These are phyloP conservation scores for Danio aesculapii DNA, from an alignment of 2,797 vertebrate genomes.

Conservation along the genomic window DNA sequence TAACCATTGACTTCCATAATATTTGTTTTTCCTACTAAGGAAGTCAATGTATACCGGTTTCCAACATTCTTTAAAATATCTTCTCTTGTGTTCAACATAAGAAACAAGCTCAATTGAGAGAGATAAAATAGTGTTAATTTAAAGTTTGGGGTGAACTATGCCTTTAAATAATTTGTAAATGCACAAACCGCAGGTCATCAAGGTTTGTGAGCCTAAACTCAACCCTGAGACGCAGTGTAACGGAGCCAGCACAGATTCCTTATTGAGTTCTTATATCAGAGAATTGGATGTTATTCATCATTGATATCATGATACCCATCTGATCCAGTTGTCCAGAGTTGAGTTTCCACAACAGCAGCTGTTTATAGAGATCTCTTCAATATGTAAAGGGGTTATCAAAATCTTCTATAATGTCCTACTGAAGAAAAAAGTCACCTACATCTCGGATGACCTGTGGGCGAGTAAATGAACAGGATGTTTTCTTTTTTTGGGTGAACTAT, in stretches of 20 bases:
- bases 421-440: too few species aligned
- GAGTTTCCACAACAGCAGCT: slow-evolving; percentile 12
- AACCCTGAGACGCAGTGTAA: not conserved
- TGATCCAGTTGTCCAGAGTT: not conserved
- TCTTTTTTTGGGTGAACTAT: too few species aligned
- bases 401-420: too few species aligned
- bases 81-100: too few species aligned
- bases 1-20: too few species aligned
- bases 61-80: too few species aligned
- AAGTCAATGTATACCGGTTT: too few species aligned
- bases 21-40: too few species aligned
- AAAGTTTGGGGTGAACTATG: not conserved
- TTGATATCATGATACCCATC: not conserved
- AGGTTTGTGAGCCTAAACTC: not conserved
- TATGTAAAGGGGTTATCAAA: not conserved
- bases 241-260: not conserved
- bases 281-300: slow-evolving; percentile 15
- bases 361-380: not conserved
- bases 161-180: not conserved
- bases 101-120: too few species aligned
- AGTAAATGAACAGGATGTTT: too few species aligned
- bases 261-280: not conserved
- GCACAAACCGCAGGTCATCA: not conserved
- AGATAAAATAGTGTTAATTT: too few species aligned
- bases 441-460: too few species aligned